Conservation (phyloP, 2,888 invertebrate genomes). For the Bugulina stolonifera region DNA sequence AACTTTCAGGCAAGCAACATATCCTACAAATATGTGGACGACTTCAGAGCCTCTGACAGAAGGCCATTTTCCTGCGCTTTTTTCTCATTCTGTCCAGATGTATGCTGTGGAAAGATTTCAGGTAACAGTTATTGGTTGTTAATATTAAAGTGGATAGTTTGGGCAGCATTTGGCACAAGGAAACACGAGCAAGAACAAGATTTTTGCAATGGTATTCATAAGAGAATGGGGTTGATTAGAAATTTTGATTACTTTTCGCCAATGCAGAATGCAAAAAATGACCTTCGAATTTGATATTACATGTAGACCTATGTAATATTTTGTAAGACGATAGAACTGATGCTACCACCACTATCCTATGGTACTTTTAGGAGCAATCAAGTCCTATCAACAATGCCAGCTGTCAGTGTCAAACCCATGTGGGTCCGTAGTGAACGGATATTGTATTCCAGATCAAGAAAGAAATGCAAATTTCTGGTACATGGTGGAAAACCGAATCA, state of each 20-base stretch:
- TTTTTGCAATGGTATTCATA: too few relatives aligned
- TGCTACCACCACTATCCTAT: too few relatives aligned
- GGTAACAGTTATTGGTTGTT: too few relatives aligned
- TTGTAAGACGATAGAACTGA: too few relatives aligned
- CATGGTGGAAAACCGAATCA: constrained; percentile 38
- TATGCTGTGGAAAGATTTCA: not conserved
- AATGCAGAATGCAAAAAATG: too few relatives aligned
- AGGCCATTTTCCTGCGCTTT: constrained; percentile 36
- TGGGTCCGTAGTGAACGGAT: constrained; percentile 30
- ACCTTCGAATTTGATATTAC: too few relatives aligned
- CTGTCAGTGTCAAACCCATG: constrained; percentile 35
- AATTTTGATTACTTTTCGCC: too few relatives aligned
- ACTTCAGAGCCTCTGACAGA: constrained; percentile 26
- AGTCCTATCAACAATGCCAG: not conserved
- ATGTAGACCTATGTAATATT: too few relatives aligned
- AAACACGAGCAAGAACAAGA: too few relatives aligned
- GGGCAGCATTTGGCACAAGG: too few relatives aligned
- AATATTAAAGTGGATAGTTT: too few relatives aligned
- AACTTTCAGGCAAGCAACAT: constrained; percentile 30
- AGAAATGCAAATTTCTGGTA: constrained; percentile 37
- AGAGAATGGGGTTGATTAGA: too few relatives aligned
- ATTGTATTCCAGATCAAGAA: constrained; percentile 30
- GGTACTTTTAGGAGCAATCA: not conserved
- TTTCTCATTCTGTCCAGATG: constrained; percentile 40
- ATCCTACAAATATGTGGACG: not conserved